Percentiles rank a stretch among this genome's conserved stretches.
These are phyloP conservation scores for Drosophila paranaensis DNA, from an alignment of 2,888 invertebrate species.

Conservation along the genomic window DNA sequence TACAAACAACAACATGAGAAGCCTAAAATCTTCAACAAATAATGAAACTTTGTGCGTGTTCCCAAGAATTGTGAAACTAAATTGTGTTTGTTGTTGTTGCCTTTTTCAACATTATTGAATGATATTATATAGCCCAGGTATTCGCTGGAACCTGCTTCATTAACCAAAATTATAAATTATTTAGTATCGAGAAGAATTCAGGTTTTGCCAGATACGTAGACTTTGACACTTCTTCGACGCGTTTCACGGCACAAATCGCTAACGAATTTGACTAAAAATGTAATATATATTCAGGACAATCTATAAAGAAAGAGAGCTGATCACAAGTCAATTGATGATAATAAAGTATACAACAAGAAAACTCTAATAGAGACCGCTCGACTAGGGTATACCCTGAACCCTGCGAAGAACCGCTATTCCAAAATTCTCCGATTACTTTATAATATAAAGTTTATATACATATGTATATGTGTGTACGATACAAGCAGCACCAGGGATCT, in stretches of 20 bases:
- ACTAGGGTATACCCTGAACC: too few relatives aligned
- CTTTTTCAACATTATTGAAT: constrained; percentile 13
- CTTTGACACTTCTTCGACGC: background rate
- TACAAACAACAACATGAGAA: constrained; percentile 8
- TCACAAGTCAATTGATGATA: too few relatives aligned
- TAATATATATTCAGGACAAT: too few relatives aligned
- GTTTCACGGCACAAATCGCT: background rate
- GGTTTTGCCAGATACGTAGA: constrained; percentile 8
- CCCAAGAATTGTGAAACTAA: constrained; percentile 10
- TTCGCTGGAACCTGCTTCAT: constrained; percentile 6
- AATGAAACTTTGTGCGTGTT: constrained; percentile 22
- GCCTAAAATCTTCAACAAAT: constrained; percentile 22
- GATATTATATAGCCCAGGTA: constrained; percentile 1
- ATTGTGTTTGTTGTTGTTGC: background rate
- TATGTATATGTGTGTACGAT: too few relatives aligned
- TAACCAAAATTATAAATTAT: constrained; percentile 10
- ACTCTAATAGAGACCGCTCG: too few relatives aligned
- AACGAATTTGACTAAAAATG: background rate
- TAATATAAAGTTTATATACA: too few relatives aligned
- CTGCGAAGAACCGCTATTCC: too few relatives aligned
- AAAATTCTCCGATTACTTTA: too few relatives aligned
- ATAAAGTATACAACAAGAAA: too few relatives aligned
- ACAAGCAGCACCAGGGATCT: too few relatives aligned
- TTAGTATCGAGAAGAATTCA: background rate
- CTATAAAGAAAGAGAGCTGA: too few relatives aligned